These are phyloP conservation scores for Operophtera brumata DNA, from an alignment of 2,888 invertebrate genomes.

Conservation along the genomic window DNA sequence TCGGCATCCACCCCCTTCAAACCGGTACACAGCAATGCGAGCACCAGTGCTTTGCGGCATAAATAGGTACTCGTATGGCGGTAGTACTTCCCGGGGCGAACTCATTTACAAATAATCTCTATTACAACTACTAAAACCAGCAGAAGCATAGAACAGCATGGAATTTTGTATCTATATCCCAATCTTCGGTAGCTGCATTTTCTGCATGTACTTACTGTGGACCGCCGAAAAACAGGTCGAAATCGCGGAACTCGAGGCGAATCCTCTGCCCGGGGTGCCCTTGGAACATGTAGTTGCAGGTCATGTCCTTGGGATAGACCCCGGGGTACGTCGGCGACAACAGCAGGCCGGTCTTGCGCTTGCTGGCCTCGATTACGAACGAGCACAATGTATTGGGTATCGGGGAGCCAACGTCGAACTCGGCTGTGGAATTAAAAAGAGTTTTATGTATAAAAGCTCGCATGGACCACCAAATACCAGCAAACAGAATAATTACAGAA, in stretches of 20 bases:
- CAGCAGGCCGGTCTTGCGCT: conserved; percentile 90
- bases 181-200: not conserved
- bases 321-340: conserved; percentile 99
- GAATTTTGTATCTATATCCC: too few relatives aligned
- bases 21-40: too few relatives aligned
- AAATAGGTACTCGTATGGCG: too few relatives aligned
- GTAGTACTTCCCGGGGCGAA: too few relatives aligned
- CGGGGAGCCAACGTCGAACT: conserved; percentile 95
- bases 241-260: conserved; percentile 97
- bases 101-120: too few relatives aligned
- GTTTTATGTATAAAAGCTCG: not conserved
- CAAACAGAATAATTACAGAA: too few relatives aligned
- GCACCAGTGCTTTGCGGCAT: too few relatives aligned
- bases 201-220: conserved; percentile 91
- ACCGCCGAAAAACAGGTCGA: conserved; percentile 99
- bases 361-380: conserved; percentile 89
- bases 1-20: too few relatives aligned
- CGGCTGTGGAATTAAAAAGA: conserved; percentile 80
- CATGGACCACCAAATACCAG: not conserved
- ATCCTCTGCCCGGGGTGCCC: conserved; percentile 95
- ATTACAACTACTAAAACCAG: too few relatives aligned
- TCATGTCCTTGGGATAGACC: conserved; percentile 97
- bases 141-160: too few relatives aligned
- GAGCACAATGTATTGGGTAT: conserved; percentile 93
- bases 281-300: conserved; percentile 95